Percentiles rank a stretch among this genome's conserved stretches.
Conservation (phyloP, 2,888 invertebrate species). For the Eristalis tenax region DNA sequence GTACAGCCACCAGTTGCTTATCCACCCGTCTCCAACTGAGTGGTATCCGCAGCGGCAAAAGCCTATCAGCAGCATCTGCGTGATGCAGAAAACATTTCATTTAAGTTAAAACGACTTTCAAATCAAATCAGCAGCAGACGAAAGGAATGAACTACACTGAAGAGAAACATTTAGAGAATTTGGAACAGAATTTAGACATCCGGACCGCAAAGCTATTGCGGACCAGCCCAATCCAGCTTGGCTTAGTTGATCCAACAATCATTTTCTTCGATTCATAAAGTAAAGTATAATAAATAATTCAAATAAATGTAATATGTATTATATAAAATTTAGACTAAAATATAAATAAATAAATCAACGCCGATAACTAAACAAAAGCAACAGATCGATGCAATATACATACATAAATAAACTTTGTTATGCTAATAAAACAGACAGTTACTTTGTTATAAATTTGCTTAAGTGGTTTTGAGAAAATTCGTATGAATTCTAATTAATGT, state of each 20-base stretch:
- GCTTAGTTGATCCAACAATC: constrained; percentile 39
- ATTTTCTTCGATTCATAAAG: constrained; percentile 43
- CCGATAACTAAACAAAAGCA: constrained; percentile 16
- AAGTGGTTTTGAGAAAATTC: no score
- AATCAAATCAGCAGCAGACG: constrained; percentile 26
- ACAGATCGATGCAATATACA: constrained; percentile 53
- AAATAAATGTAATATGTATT: constrained; percentile 55
- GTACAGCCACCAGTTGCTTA: constrained; percentile 40
- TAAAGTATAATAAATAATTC: constrained; percentile 50
- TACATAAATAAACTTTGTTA: constrained; percentile 61
- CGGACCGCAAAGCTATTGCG: constrained; percentile 14
- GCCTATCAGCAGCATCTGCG: constrained; percentile 32
- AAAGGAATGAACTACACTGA: constrained; percentile 10
- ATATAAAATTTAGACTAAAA: constrained; percentile 57
- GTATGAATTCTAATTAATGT: no score
- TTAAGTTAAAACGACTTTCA: constrained; percentile 42
- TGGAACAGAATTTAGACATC: constrained; percentile 14
- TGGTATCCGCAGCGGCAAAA: not conserved
- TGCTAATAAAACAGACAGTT: constrained; percentile 23
- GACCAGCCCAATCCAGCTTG: constrained; percentile 28
- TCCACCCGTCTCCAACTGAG: constrained; percentile 59
- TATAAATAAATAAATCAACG: constrained; percentile 21
- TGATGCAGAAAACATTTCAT: constrained; percentile 33
- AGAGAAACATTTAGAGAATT: constrained; percentile 19
- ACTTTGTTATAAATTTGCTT: not conserved